Percentiles rank a stretch among this genome's conserved stretches.
These are phyloP conservation scores for Calcarius lapponicus DNA, from an alignment of 2,797 vertebrate species.

Conservation along the genomic window DNA sequence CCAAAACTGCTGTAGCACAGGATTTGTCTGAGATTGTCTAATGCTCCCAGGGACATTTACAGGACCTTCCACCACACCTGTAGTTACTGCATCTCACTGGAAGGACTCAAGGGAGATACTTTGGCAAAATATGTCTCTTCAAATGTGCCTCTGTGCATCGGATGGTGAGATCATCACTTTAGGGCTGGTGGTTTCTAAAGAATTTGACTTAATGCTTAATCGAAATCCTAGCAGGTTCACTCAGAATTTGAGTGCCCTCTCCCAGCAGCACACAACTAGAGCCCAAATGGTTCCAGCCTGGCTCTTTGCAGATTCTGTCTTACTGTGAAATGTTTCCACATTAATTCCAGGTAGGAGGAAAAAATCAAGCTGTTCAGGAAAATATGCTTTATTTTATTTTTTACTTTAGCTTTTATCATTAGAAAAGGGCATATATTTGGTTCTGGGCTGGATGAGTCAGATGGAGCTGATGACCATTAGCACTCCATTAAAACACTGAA, in stretches of 20 bases:
- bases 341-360: constrained; percentile 21
- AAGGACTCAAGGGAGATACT: background rate
- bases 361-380: background rate
- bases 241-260: background rate
- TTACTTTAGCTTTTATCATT: background rate
- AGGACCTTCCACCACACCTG: background rate
- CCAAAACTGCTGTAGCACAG: background rate
- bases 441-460: constrained; percentile 48
- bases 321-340: constrained; percentile 1
- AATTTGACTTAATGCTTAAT: background rate
- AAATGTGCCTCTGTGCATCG: background rate
- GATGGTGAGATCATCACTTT: background rate
- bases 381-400: background rate
- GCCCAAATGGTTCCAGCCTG: background rate
- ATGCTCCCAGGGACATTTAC: background rate
- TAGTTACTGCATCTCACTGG: background rate
- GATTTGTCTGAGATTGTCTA: background rate
- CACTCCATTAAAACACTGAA: constrained; percentile 11
- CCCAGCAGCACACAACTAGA: background rate
- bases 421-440: background rate
- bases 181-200: background rate
- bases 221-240: background rate
- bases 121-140: background rate
- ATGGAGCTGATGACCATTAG: constrained; percentile 32
- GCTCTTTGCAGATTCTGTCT: constrained; percentile 5